Base-by-base conservation (phyloP, 2,888 invertebrate genomes). In the Dorcus hopei region DNA sequence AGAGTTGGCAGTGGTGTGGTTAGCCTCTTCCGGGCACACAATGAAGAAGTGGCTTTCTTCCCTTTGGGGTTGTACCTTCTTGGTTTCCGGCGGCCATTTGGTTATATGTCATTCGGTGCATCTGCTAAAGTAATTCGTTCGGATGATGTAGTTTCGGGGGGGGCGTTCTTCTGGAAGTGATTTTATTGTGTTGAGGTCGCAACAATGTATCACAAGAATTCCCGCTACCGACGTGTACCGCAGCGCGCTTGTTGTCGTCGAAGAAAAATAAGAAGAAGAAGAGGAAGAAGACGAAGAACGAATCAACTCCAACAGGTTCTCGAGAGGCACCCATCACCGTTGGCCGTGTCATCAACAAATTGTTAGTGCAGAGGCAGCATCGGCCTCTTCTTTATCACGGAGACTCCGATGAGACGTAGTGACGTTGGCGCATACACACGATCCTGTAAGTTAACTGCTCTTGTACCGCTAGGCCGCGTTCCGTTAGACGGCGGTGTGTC, bases 381-480 rank as follows among this genome's bases (percentile, higher is more conserved):
- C 42, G 52, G 42, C 54, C 45, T 51, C 55, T 48, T 59, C 59
- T 43, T 58, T 40, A 45, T 49, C 43, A 58, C 58, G 64, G 68
- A 68, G 68, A 64, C 66, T 66, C 66, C 65, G 62, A 61, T 64
- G 65, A 65, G 65, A 66, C 66, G 65, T 62, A 63, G 66, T 68
- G 68, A 68, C 67, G 67, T 67, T 68, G 60, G 59, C 61, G 63
- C 72, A 75, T 77, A 78, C 78, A 75, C 77, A 77, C 74, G 69
- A 73, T 78, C 78, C 78, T 77, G 77, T 76, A 77, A 77, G 72
- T 70, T 78, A 78, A 78, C 78, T 76, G 78, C 74, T 77, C 76
- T 77, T 76, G 74, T 78, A 77, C 78, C 77, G 78, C 77, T 78
- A 77, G 65, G 59, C 63, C 61, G 61, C 72, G 74, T 74, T 72